Evolutionary conservation across 2,888 invertebrate genomes (phyloP), one percentile per base, ranked within the genome.

Genomic region (Magallana nippona): DNA sequence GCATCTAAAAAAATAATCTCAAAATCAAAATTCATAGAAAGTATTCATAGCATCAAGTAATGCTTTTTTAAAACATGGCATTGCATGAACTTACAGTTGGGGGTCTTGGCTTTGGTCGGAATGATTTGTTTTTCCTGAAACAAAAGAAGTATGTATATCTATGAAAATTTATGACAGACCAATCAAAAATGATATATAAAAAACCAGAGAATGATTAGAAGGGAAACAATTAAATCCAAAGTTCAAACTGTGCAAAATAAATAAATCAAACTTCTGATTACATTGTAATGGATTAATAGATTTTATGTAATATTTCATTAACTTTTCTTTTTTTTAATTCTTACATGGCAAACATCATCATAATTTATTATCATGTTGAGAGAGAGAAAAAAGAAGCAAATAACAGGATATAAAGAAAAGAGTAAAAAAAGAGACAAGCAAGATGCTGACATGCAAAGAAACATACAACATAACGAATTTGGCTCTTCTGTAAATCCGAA

Each of bases 41-140:
- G 44, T 44, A 44, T 44, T 44, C 44, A 44, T 44, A 44, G 44
- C 32, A 44, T 8, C 5, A 8, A 44, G 44, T 44, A 44, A 44
- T 5, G 44, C 5, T 44, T 44, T 44, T 44, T 5, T 8, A 44
- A 5, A 3, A 44, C 44, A 44, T 44, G 44, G 5, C 44, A 44
- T 44, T 44, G 44, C 44, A 44, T 44, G 3, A 79, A 90, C 95
- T 97, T 97, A 91, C 97, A 96, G 84, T 97, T 95, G 94, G 97
- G 96, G 83, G 97, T 87, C 91, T 91, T 19, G 91, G 87, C 84
- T 91, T 95, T n/a, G 97, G 97, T 91, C 97, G 96, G 95, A 97
- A 97, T 86, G 97, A 97, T 95, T 98, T 97, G 95, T 97, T 97
- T 95, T 97, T 98, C 96, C 98, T 98, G 95, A 90, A 94, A 94